Evolutionary conservation across 2,797 vertebrate genomes (phyloP), one percentile per base, ranked within the genome.

Genomic region (Tamandua tetradactyla): DNA sequence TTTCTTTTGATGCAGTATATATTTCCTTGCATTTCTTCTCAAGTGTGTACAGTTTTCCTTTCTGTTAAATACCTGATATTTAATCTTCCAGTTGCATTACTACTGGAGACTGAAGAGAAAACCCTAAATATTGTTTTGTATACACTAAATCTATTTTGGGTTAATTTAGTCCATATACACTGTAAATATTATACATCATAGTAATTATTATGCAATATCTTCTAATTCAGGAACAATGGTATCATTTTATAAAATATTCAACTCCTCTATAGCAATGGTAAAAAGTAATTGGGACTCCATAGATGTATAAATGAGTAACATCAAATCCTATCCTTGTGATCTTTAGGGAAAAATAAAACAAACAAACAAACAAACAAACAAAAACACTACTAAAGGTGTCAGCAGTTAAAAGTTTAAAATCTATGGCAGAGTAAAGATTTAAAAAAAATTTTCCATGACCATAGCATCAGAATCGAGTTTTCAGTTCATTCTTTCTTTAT

Each of bases 321-420:
- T 32, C 37, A 69, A 37, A 35, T 15, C 71, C 14, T 47, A 85
- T 14, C 42, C 62, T 83, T 62, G 23, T 80, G 13, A 4, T 69
- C 25, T 49, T n/a, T n/a, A 30, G 20, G 23, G 37, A 40, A 66
- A 66, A 27, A 86, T 82, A 66, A 27, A 86, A 82, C 20, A 88
- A 71, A 89, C n/a, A 81, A 86, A 82, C 20, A 88, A 71, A 89
- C n/a, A 81, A 35, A 30, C 20, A 47, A 47, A 72, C 69, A 11
- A 25, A 30, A 37, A 7, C 47, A 59, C 4, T 83, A 14, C 18
- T 40, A 18, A 37, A 72, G 27, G 30, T 32, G 27, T 69, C 27
- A 64, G 2, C 52, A 74, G 1, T 35, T 62, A 22, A 62, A 69
- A 55, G 9, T 62, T 62, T 75, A 84, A 42, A 37, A 64, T 57